Evolutionary conservation across 2,797 vertebrate genomes (phyloP).

Genomic region (Coreius guichenoti): DNA sequence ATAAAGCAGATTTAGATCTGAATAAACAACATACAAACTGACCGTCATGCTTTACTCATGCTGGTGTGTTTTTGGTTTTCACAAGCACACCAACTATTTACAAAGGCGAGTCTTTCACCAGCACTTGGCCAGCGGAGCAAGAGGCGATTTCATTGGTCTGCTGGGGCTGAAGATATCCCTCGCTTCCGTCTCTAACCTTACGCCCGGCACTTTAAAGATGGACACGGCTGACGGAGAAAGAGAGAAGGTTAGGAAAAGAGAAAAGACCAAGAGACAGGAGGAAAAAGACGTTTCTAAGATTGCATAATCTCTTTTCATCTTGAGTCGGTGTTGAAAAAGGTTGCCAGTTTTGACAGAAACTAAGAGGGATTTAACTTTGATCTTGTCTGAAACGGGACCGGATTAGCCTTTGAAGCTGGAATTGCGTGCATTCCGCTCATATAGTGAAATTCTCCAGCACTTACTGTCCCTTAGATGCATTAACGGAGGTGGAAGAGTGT

Average conservation of each 20-base stretch:
- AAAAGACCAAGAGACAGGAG: slow-evolving; percentile 13
- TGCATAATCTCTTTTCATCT: slow-evolving; percentile 30
- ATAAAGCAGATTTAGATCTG: background rate
- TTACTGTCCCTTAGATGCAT: slow-evolving; percentile 84
- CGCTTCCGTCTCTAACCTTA: slow-evolving; percentile 84
- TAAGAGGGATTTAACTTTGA: slow-evolving; percentile 47
- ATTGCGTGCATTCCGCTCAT: slow-evolving; percentile 30
- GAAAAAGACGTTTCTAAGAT: slow-evolving; percentile 3
- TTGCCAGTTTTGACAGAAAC: slow-evolving; percentile 41
- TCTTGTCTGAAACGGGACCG: slow-evolving; percentile 15
- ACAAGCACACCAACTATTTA: background rate
- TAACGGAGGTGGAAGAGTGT: slow-evolving; percentile 81
- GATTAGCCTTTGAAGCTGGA: slow-evolving; percentile 50
- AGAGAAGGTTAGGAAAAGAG: slow-evolving; percentile 12
- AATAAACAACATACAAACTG: slow-evolving; percentile 28
- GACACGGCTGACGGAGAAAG: slow-evolving; percentile 79
- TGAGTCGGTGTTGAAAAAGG: slow-evolving; percentile 10
- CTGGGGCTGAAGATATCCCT: slow-evolving; percentile 83
- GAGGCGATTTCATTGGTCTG: slow-evolving; percentile 62
- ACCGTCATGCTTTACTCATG: slow-evolving; percentile 42
- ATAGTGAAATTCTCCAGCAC: slow-evolving; percentile 57
- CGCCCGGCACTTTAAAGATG: slow-evolving; percentile 86
- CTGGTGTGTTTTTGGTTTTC: slow-evolving; percentile 13
- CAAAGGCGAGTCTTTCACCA: slow-evolving; percentile 68
- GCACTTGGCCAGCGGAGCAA: slow-evolving; percentile 66